Evolutionary conservation across 1,140 invertebrate genomes (phyloP), one percentile per base, ranked within the genome.

Genomic region (Maniola jurtina): DNA sequence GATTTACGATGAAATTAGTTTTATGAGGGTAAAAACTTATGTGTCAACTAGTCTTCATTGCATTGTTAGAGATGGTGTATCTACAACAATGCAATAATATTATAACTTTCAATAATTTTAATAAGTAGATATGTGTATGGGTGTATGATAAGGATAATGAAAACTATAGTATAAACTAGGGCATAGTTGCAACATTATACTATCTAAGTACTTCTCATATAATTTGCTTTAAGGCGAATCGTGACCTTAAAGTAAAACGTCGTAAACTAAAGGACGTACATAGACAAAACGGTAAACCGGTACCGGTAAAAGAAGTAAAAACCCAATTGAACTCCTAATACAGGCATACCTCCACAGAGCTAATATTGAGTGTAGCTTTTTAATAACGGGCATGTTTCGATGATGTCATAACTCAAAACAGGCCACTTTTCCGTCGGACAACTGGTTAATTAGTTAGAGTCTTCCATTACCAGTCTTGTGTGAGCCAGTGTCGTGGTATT

Each of bases 401-500:
- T 80, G 80, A 82, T 76, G 73, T 82, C 80, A 84, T 72, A 56
- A 56, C 16, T 70, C 58, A 59, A 66, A 69, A 64, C 48, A 42
- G 16, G 36, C 25, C 50, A 56, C 50, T 66, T 66, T 61, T 66
- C 42, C 64, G 47, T 42, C n/a, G 66, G 73, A 72, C 74, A 63
- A 68, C 70, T 67, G 74, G 61, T 75, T 83, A 84, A 85, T 85
- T 84, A 75, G 66, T 81, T 77, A 65, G 76, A 75, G 77, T 80
- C 72, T 73, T 68, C 80, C 81, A 84, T 86, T 83, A 84, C 71
- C 15, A 59, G 58, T 61, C 61, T 62, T 50, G 75, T 65, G 64
- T 80, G 82, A 84, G 72, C 56, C 70, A 86, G 77, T 81, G 75
- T 79, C 74, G 67, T 73, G 78, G 81, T 73, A 83, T 83, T 81